Base-by-base conservation (phyloP, 2,888 invertebrate species). In the Galeruca laticollis region DNA sequence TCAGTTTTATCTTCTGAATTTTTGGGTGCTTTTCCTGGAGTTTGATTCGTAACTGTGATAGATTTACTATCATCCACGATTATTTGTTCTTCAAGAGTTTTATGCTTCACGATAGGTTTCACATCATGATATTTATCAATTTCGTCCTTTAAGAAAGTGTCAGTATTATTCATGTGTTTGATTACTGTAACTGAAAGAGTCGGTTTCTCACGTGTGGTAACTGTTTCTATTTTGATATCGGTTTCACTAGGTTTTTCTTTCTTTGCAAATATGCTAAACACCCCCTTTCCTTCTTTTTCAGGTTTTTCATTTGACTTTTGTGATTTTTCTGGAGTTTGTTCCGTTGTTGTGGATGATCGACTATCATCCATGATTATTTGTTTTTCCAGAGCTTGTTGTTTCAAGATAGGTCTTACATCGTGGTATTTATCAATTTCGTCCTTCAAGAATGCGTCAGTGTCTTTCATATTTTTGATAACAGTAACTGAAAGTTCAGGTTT, bases 361-460 rank as follows among this genome's bases (percentile, higher is more conserved):
- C 26, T 1, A 26, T 26, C 26, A 1, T 26, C 4, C 0, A 26
- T 6, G 26, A 26, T 26, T 1, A 26, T 26, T 26, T 26, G 4
- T 26, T 26, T 0, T 26, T 26, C 26, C 6, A 26, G 26, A 26
- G 6, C 26, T 0, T 26, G 3, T 0, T 26, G 26, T 6, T 3
- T 26, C 4, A 2, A 3, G 3, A 26, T 26, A 1, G 26, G 26
- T 26, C 26, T 73, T 13, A 75, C 78, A 61, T 77, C 79, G 63
- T 77, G 72, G 61, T 76, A 77, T 20, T 72, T 73, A 20, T 73
- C 65, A 21, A 78, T 52, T 75, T 79, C 78, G 31, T 70, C 60
- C 21, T 56, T 68, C 31, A 78, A 59, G 47, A 77, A 77, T 31
- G 26, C 20, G 49, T 70, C 49, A 52, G 62, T 67, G 8, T 73